Conservation (phyloP, 2,888 invertebrate genomes). For the Elysia crispata region DNA sequence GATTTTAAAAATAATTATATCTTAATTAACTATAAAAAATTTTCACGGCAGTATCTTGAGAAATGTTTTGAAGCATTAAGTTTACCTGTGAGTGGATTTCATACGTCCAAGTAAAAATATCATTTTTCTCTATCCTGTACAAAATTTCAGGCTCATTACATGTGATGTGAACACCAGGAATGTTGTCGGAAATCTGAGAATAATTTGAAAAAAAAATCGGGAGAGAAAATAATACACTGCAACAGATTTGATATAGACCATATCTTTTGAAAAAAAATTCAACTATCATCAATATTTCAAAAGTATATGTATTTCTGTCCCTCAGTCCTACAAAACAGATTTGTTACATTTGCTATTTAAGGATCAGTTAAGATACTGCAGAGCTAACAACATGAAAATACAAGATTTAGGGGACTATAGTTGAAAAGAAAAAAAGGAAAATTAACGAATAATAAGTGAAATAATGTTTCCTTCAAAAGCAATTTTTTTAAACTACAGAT, state of each 20-base stretch:
- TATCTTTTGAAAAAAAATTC: too few relatives aligned
- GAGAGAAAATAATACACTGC: neutral
- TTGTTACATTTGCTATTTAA: too few relatives aligned
- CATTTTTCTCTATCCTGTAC: slow-evolving; percentile 68
- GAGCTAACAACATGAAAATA: neutral
- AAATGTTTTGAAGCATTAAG: neutral
- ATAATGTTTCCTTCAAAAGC: too few relatives aligned
- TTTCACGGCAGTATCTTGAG: neutral
- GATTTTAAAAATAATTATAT: too few relatives aligned
- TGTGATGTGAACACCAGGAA: slow-evolving; percentile 59
- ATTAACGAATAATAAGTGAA: too few relatives aligned
- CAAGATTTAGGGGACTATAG: neutral
- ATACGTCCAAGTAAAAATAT: slow-evolving; percentile 67
- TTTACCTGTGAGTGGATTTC: slow-evolving; percentile 49
- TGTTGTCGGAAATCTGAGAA: slow-evolving; percentile 65
- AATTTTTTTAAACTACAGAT: too few relatives aligned
- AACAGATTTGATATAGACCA: too few relatives aligned
- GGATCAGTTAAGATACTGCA: neutral
- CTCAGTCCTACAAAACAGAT: too few relatives aligned
- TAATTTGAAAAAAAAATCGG: slow-evolving; percentile 16
- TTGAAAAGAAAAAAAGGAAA: too few relatives aligned
- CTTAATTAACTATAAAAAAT: too few relatives aligned
- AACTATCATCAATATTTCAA: neutral
- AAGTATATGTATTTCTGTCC: too few relatives aligned
- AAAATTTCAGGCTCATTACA: slow-evolving; percentile 59